These are phyloP conservation scores for Aproaerema taeniolella DNA, from an alignment of 2,888 invertebrate species.

Conservation along the genomic window DNA sequence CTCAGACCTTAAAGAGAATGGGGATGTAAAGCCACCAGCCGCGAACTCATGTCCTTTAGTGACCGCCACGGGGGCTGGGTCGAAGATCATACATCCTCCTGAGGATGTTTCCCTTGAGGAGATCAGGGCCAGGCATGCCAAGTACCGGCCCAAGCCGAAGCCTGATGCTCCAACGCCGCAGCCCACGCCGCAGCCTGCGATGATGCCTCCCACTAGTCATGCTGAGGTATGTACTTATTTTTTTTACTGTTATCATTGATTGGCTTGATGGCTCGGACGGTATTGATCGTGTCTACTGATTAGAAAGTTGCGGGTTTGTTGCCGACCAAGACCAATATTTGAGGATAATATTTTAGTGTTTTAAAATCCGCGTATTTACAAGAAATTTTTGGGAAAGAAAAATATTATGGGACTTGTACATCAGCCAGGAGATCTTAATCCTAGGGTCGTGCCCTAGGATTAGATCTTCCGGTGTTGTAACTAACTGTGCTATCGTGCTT, in stretches of 20 bases:
- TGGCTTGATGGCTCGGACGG: background rate
- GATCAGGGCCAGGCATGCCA: slow-evolving; percentile 82
- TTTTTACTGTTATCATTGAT: too few relatives aligned
- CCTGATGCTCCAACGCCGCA: slow-evolving; percentile 39
- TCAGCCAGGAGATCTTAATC: too few relatives aligned
- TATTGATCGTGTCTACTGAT: background rate
- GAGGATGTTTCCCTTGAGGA: slow-evolving; percentile 95
- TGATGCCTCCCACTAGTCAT: slow-evolving; percentile 58
- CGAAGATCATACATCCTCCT: slow-evolving; percentile 94
- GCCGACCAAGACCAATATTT: too few relatives aligned
- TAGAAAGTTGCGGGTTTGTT: too few relatives aligned
- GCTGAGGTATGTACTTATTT: slow-evolving; percentile 49
- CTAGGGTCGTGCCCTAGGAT: too few relatives aligned
- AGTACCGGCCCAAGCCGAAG: slow-evolving; percentile 76
- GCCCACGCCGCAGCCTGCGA: slow-evolving; percentile 27
- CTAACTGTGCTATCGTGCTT: too few relatives aligned
- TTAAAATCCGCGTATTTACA: too few relatives aligned
- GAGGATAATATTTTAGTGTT: too few relatives aligned
- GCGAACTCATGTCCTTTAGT: slow-evolving; percentile 75
- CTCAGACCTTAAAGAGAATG: slow-evolving; percentile 59
- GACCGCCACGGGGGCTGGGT: slow-evolving; percentile 88
- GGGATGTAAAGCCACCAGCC: slow-evolving; percentile 59
- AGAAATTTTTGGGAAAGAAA: too few relatives aligned
- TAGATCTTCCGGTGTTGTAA: too few relatives aligned
- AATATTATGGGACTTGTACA: too few relatives aligned